Percentiles rank a stretch among this genome's conserved stretches.
phyloP scores from a whole-genome alignment of 2,888 invertebrate species.

The Trichopoda pennipes region DNA sequence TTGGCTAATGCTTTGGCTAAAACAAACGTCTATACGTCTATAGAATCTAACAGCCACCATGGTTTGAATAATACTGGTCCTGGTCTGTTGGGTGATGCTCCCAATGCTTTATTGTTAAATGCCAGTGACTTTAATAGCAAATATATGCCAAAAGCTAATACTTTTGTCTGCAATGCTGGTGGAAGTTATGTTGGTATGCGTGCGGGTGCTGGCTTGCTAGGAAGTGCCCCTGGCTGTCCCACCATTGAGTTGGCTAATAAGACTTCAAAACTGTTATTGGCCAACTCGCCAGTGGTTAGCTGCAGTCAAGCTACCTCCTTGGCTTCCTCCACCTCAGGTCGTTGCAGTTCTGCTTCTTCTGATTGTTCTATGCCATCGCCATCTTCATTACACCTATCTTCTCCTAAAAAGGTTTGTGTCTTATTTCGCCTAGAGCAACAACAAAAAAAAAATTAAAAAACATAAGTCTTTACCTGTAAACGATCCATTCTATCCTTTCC shows the following conservation, averaged over 20 bases:
- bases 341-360: constrained; percentile 81
- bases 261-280: constrained; percentile 59
- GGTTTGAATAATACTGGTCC: constrained; percentile 40
- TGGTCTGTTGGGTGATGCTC: constrained; percentile 60
- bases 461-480: constrained; percentile 48
- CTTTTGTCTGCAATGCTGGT: constrained; percentile 5
- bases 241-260: constrained; percentile 68
- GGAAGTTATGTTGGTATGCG: constrained; percentile 59
- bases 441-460: constrained; percentile 42
- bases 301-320: constrained; percentile 71
- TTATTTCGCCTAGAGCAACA: constrained; percentile 69
- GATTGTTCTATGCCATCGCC: constrained; percentile 82
- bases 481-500: neutral
- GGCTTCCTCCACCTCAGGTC: constrained; percentile 74
- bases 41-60: constrained; percentile 43
- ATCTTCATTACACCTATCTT: constrained; percentile 81
- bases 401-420: constrained; percentile 81
- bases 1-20: constrained; percentile 53
- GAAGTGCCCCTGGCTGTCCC: constrained; percentile 70
- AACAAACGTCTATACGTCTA: constrained; percentile 50
- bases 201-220: constrained; percentile 66
- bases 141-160: constrained; percentile 25
- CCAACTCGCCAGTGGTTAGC: constrained; percentile 52
- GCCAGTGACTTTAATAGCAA: constrained; percentile 21
- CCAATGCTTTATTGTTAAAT: constrained; percentile 24